These are phyloP conservation scores for Pelvicachromis taeniatus DNA, from an alignment of 2,113 vertebrate genomes.

Conservation along the genomic window DNA sequence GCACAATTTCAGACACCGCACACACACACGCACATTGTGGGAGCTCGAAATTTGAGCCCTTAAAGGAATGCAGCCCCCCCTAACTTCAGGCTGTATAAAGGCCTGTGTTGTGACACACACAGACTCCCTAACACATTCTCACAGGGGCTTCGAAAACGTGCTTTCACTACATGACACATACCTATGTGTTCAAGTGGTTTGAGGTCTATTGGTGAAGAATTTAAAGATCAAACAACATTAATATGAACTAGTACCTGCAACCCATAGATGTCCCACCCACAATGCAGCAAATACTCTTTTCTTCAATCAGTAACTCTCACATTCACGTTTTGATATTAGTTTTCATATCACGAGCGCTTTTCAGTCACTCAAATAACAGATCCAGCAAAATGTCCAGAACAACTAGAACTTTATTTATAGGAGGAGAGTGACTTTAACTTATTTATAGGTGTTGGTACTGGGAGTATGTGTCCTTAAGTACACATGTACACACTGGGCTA, in stretches of 20 bases:
- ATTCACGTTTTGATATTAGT: background rate
- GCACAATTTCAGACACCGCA: constrained; percentile 24
- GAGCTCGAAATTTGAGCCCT: constrained; percentile 14
- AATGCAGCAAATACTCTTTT: background rate
- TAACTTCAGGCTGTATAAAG: constrained; percentile 30
- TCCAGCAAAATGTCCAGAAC: background rate
- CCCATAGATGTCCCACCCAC: background rate
- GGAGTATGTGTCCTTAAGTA: background rate
- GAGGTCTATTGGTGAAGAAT: background rate
- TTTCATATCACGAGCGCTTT: background rate
- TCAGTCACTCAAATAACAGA: background rate
- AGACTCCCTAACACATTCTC: constrained; percentile 16
- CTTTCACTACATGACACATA: constrained; percentile 44
- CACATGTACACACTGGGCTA: constrained; percentile 1
- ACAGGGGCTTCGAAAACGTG: constrained; percentile 5
- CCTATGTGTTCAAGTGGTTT: background rate
- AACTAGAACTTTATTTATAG: constrained; percentile 48
- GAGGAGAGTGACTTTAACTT: constrained; percentile 44
- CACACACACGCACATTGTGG: constrained; percentile 10
- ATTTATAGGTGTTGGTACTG: constrained; percentile 52
- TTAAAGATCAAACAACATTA: background rate
- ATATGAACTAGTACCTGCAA: background rate
- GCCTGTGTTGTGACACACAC: constrained; percentile 46
- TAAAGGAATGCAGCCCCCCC: constrained; percentile 52
- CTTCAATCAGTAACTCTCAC: background rate